Base-by-base conservation (phyloP, 2,113 vertebrate genomes). In the Rissa tridactyla region DNA sequence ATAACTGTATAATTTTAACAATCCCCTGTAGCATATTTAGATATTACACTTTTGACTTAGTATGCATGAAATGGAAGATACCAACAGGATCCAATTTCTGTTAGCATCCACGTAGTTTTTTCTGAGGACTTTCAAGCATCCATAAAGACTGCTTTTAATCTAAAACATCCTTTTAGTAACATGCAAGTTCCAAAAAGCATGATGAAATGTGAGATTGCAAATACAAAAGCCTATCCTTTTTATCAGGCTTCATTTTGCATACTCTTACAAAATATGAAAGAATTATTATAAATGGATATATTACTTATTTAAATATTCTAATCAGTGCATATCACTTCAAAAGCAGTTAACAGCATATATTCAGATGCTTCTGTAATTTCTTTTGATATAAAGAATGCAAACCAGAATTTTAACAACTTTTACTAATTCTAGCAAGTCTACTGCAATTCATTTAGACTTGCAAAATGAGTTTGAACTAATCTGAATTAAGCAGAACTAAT, bases 301-400 rank as follows among this genome's bases (percentile, higher is more conserved):
- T 87, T 80, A 77, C 25, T 66, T 82, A 92, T 71, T 86, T 94
- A 86, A 86, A 75, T 85, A 90, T 78, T 82, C 77, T 86, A 36
- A 95, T 81, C 20, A 81, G 69, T 13, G 44, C 40, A n/a, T 62
- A 91, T 76, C 16, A 69, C 78, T 88, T 91, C 81, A 96, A 95
- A 94, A 71, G 7, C 61, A 60, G 27, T 60, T 79, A 83, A 55
- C 29, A 81, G 55, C 29, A 47, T 40, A 65, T 26, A 77, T 62
- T 75, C 69, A 82, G 58, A 82, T 42, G 62, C 20, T 68, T 86
- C 64, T 75, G 55, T 19, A 76, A 83, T 66, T 91, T 84, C 42
- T 88, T 94, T 83, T 93, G 38, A 93, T 77, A 66, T 22, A 69
- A 66, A 80, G 42, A 88, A 88, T 12, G 42, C 58, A 83, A 90